Base-by-base conservation (phyloP, 2,888 invertebrate species). In the Sinhomidia bicolor region DNA sequence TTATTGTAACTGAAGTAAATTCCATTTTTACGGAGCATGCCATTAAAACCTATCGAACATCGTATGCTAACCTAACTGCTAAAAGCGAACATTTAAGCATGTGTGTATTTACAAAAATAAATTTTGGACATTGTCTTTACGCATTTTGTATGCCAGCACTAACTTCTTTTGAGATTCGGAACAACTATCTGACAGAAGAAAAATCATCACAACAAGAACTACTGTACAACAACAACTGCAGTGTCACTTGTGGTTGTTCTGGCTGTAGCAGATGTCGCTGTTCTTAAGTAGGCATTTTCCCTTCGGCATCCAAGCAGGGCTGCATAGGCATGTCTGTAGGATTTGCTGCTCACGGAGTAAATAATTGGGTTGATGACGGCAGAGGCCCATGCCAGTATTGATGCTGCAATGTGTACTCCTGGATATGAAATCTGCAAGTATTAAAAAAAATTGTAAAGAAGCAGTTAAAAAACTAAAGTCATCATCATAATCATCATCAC, bases 321-420 rank as follows among this genome's bases (percentile, higher is more conserved):
- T 14, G 89, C 84, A 90, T 93, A 94, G 0, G 94, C 94, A 9
- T 92, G 95, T 93, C 96, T 94, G 93, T 98, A 98, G 92, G 97
- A 97, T 90, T 97, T 95, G 93, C 98, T 98, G 92, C 97, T 97
- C 7, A 96, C 97, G 3, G 98, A 98, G 94, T 98, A 98, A 91
- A 98, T 97, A 90, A 98, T 95, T 0, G 98, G 98, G 94, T 98
- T 98, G 91, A 98, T 95, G 79, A 98, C 97, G 89, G 97, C 96
- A 0, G 98, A 97, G 0, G 97, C 96, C 97, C 98, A 98, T 0
- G 98, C 97, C 90, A 97, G 94, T 80, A 98, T 95, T 0, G 97
- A 97, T 0, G 97, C 97, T 84, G 97, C 94, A 89, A 98, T 96
- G 93, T 98, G 97, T 0, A 97, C 94, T 94, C 95, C 95, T 3